Base-by-base conservation (phyloP, 2,888 invertebrate species). In the Argyresthia goedartella region DNA sequence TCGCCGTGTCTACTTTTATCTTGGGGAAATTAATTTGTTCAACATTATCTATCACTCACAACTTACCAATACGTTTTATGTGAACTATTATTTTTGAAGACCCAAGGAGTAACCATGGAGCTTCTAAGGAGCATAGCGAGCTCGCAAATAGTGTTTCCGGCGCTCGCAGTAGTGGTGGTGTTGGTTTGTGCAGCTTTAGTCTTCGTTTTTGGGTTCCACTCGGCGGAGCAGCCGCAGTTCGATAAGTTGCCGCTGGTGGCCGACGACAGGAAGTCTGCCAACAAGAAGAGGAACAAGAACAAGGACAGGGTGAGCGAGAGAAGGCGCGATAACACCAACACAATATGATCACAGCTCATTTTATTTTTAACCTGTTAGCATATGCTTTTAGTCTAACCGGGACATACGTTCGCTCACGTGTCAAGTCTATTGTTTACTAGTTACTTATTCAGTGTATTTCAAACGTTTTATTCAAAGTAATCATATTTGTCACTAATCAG, bases 181-280 rank as follows among this genome's bases (percentile, higher is more conserved):
- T 88, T 93, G 69, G 76, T 93, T 62, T 91, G 91, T 72, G 92
- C 92, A 60, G 86, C 92, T 60, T 81, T 94, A 62, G 92, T 94
- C 65, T 94, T 92, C 82, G 89, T 90, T 59, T 93, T 93, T 76
- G 93, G 93, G 57, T 93, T 94, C 81, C 92, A 92, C 82, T 90
- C 92, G 57, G 91, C 92, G 60, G 92, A 92, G 74, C 93, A 93
- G 80, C 95, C 95, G 69, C 92, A 93, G 69, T 93, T 93, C 74
- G 92, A 92, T 69, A 92, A 92, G 77, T 84, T 92, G 57, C 88
- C 90, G 44, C 76, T 88, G 60, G 79, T 86, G 59, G 66, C 88
- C 60, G 91, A 91, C 71, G 92, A 92, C 66, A 89, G 89, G 72
- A 92, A 91, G 81, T 88, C 89, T 57, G 86, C 89, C 63, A 89